Percentiles rank a stretch among this genome's conserved stretches.
These are phyloP conservation scores for Spicauda simplicius DNA, from an alignment of 2,888 invertebrate genomes.

Conservation along the genomic window DNA sequence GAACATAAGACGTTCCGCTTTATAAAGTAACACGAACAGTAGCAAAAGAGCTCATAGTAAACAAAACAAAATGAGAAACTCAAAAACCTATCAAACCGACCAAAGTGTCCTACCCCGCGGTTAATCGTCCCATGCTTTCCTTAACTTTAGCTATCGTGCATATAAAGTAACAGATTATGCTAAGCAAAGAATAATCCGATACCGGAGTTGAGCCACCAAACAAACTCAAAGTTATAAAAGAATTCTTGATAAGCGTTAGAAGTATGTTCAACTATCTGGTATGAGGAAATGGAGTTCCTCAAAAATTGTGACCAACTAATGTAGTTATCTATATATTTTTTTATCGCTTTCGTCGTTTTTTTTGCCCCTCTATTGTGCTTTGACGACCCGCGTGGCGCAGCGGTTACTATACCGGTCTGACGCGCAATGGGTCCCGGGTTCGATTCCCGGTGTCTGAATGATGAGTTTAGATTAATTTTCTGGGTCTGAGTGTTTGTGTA, in stretches of 20 bases:
- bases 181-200: constrained; percentile 32
- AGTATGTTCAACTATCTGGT: neutral
- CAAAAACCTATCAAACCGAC: constrained; percentile 21
- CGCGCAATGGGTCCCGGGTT: too few relatives aligned
- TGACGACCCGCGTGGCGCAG: too few relatives aligned
- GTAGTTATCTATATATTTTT: too few relatives aligned
- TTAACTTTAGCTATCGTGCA: constrained; percentile 35
- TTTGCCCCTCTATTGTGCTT: too few relatives aligned
- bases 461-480: too few relatives aligned
- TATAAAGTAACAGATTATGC: constrained; percentile 35
- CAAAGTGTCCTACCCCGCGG: constrained; percentile 10
- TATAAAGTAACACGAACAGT: neutral
- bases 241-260: neutral
- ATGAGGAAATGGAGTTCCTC: too few relatives aligned
- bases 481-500: too few relatives aligned
- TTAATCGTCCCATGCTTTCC: constrained; percentile 25
- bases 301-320: too few relatives aligned
- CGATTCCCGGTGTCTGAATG: too few relatives aligned
- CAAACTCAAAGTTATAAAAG: constrained; percentile 6
- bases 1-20: neutral
- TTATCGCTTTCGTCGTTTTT: too few relatives aligned
- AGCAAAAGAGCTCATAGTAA: neutral
- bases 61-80: constrained; percentile 1
- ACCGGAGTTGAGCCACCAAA: constrained; percentile 13
- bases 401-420: too few relatives aligned